These are phyloP conservation scores for Tigriopus japonicus DNA, from an alignment of 1,140 invertebrate genomes.

Conservation along the genomic window DNA sequence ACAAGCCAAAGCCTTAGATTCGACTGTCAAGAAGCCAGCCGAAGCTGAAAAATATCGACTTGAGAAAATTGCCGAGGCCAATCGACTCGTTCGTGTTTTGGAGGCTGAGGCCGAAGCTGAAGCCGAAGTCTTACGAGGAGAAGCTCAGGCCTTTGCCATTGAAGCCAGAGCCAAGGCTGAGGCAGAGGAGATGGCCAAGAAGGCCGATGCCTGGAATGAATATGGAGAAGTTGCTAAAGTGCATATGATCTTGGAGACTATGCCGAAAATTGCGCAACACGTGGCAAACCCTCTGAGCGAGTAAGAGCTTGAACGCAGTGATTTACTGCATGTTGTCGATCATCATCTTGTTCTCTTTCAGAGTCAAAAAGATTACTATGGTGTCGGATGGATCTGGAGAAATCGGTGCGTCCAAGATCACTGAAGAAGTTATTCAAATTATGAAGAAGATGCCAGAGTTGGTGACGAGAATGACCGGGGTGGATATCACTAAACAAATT, in stretches of 20 bases:
- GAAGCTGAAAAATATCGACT: slow-evolving; percentile 80
- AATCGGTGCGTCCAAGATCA: slow-evolving; percentile 75
- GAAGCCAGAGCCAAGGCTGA: slow-evolving; percentile 52
- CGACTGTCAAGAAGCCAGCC: slow-evolving; percentile 66
- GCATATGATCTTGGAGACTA: slow-evolving; percentile 60
- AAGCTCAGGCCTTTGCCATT: slow-evolving; percentile 82
- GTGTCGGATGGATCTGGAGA: slow-evolving; percentile 73
- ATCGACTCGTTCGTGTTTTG: slow-evolving; percentile 53
- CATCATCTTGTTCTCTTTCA: slow-evolving; percentile 59
- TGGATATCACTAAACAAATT: slow-evolving; percentile 56
- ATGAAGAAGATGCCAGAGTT: slow-evolving; percentile 72
- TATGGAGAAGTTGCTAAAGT: slow-evolving; percentile 89
- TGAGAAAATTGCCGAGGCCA: slow-evolving; percentile 80
- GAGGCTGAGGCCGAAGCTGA: slow-evolving; percentile 89
- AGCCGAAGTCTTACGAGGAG: slow-evolving; percentile 52
- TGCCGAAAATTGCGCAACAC: slow-evolving; percentile 63
- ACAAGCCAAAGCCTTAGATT: slow-evolving; percentile 64
- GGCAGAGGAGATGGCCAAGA: slow-evolving; percentile 85
- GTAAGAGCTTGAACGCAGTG: background rate
- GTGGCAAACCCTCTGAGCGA: slow-evolving; percentile 35
- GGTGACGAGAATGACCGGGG: slow-evolving; percentile 71
- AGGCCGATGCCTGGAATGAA: slow-evolving; percentile 85
- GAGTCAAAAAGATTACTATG: slow-evolving; percentile 83
- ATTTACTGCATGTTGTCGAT: slow-evolving; percentile 50
- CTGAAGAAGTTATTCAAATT: slow-evolving; percentile 74